Base-by-base conservation (phyloP, 2,888 invertebrate species). In the Cosmorhoe ocellata region DNA sequence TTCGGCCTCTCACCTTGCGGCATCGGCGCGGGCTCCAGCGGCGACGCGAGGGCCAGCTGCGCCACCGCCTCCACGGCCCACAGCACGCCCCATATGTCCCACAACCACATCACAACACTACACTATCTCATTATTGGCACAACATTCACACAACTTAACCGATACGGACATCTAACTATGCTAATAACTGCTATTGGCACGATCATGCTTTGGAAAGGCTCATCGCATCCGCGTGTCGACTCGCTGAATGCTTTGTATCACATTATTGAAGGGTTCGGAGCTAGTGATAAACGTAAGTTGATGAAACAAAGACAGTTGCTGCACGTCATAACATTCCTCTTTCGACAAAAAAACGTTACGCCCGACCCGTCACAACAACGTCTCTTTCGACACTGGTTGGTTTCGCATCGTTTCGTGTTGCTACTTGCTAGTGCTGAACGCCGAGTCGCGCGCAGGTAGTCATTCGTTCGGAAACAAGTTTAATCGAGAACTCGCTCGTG, bases 101-200 rank as follows among this genome's bases (percentile, higher is more conserved):
- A 85, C 81, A 85, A 81, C 85, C 88, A 87, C 89, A 88, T 88
- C 90, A 90, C 90, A 85, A 76, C 88, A 89, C 87, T 80, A 72
- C 89, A 90, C 90, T 90, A 90, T 89, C 90, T 90, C 90, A 90
- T 90, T 80, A 86, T 90, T 88, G 85, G 85, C 88, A 90, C 88
- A 84, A 85, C 81, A 88, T 86, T 87, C 82, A 86, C 90, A 81
- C 78, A 85, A 87, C 87, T 81, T 86, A 89, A 84, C 81, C 74
- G 76, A 86, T 81, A 83, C 74, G 79, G 81, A 86, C 75, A 82
- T 81, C 84, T 89, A 89, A 87, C 85, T 90, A 89, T 81, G 81
- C 77, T 86, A 84, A 77, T 74, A 76, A 81, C 71, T 85, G 79
- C 79, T 85, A 78, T 84, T 88, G 86, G 84, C 88, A 88, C 88